Base-by-base conservation (phyloP, 2,797 vertebrate genomes). In the Hydrophis major region DNA sequence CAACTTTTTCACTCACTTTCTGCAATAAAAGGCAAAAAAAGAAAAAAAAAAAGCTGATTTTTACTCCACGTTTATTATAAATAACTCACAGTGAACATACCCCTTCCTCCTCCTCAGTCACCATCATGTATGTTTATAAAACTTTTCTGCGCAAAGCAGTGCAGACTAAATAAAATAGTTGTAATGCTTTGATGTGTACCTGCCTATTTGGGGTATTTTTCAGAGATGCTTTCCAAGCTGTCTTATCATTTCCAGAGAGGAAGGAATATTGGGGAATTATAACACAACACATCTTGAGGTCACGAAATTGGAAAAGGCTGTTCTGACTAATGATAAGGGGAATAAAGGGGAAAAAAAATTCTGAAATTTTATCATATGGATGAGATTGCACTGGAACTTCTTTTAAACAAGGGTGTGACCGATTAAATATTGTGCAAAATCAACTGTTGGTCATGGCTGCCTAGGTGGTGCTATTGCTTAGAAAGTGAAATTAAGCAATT, bases 1-100 rank as follows among this genome's bases (percentile, higher is more conserved):
- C 99, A 86, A 99, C 99, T 96, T 99, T 99, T 97, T 99, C 99
- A 94, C 99, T 99, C 97, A 99, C 99, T 98, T 98, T 99, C 99
- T 99, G 98, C 92, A 98, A 91, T 96, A 95, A 94, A 22, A 87
- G 27, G n/a, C 10, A 94, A 95, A 96, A 78, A 92, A 78, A 93
- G 22, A 94, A 74, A 32, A 27, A 28, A 27, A 28, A n/a, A 20
- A 3, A 37, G 69, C 20, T 74, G 66, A 69, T 69, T 74, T 74
- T 74, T 74, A 74, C 69, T 18, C 6, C 66, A 74, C n/a, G 37
- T 74, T 74, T 37, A 74, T 74, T 74, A 37, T 74, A 37, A 74
- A 37, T 37, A 74, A 74, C 32, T 74, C 32, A 32, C 66, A 74
- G 66, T 18, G 66, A 37, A 10, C 32, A 42, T 10, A 20, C 32